Evolutionary conservation across 2,888 invertebrate genomes (phyloP).

Genomic region (Plutella xylostella): DNA sequence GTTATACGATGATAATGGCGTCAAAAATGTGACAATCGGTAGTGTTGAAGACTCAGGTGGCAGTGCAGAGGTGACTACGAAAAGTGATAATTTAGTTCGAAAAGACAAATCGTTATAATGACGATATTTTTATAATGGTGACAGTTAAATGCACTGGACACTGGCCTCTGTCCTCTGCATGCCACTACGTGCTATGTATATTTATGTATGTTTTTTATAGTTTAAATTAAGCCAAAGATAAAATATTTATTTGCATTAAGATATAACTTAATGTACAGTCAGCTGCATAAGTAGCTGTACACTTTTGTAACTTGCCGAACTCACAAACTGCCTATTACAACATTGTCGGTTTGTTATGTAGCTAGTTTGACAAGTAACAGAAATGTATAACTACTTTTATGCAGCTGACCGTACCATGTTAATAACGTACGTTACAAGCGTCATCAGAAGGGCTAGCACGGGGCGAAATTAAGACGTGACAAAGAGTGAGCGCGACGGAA

Average conservation of each 20-base stretch:
- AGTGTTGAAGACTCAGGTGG: not conserved
- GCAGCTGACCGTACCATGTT: no score
- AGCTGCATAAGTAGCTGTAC: no score
- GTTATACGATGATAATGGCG: not conserved
- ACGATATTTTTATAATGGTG: not conserved
- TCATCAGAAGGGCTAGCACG: no score
- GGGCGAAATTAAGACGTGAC: no score
- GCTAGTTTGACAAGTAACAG: no score
- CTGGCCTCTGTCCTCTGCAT: not conserved
- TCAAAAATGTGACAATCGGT: not conserved
- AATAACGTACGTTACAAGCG: not conserved
- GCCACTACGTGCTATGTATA: not conserved
- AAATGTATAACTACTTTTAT: no score
- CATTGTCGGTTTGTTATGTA: no score
- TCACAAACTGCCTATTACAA: no score
- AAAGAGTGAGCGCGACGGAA: no score
- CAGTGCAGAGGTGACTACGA: conserved; percentile 11
- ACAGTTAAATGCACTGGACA: not conserved
- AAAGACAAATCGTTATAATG: not conserved
- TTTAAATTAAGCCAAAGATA: not conserved
- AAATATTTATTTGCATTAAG: not conserved
- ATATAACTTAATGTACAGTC: not conserved
- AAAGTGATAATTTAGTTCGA: not conserved
- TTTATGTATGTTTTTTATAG: not conserved
- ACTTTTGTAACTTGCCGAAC: no score